phyloP scores from a whole-genome alignment of 2,888 invertebrate genomes.

The Mythimna ferrago region DNA sequence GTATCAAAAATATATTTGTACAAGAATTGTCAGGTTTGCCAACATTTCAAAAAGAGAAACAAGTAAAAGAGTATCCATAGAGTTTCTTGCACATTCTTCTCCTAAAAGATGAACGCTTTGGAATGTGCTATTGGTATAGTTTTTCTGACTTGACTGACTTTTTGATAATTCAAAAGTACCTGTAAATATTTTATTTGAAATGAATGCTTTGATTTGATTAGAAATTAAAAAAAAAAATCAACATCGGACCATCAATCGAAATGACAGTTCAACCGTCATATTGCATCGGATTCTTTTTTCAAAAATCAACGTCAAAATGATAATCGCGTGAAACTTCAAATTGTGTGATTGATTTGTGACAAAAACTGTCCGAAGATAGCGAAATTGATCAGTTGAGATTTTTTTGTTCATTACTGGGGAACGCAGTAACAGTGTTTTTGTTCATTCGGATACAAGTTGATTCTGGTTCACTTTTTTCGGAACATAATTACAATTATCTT shows the following conservation, averaged over 20 bases:
- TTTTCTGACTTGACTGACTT: too few species aligned
- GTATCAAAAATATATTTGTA: too few species aligned
- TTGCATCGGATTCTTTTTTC: slow-evolving; percentile 19
- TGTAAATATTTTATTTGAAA: too few species aligned
- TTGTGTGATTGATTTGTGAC: slow-evolving; percentile 64
- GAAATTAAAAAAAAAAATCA: background rate
- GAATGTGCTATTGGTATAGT: too few species aligned
- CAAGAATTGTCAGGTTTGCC: too few species aligned
- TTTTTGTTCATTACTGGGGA: slow-evolving; percentile 62
- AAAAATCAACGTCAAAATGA: slow-evolving; percentile 40
- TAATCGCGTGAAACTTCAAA: slow-evolving; percentile 46
- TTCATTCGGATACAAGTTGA: slow-evolving; percentile 35
- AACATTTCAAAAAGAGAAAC: too few species aligned
- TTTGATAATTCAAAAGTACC: too few species aligned
- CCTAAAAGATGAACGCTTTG: too few species aligned
- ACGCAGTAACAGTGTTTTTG: slow-evolving; percentile 55
- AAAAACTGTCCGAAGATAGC: slow-evolving; percentile 57
- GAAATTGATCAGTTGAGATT: slow-evolving; percentile 56
- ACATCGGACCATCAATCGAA: slow-evolving; percentile 7
- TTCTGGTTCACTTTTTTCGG: slow-evolving; percentile 54
- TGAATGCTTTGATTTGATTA: background rate
- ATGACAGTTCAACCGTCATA: slow-evolving; percentile 18
- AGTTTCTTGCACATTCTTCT: too few species aligned
- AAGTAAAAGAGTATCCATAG: too few species aligned
- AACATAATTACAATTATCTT: slow-evolving; percentile 56